phyloP scores from a whole-genome alignment of 2,888 invertebrate species.

The Heteromyza rotundicornis region DNA sequence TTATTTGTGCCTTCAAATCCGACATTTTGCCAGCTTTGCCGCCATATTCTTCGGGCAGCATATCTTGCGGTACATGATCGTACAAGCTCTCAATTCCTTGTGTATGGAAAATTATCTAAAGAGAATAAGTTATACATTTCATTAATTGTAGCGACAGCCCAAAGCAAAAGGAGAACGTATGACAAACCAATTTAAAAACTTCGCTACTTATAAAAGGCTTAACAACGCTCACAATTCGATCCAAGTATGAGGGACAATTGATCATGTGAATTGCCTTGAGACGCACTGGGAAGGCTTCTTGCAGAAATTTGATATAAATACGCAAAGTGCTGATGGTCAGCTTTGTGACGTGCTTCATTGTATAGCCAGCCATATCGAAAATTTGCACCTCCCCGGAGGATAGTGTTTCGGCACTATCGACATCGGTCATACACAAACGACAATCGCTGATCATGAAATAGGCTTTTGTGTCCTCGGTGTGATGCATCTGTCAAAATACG shows the following conservation, averaged over 20 bases:
- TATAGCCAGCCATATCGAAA: slow-evolving; percentile 72
- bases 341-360: slow-evolving; percentile 70
- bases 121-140: not conserved
- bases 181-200: slow-evolving; percentile 69
- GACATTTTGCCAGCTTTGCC: slow-evolving; percentile 45
- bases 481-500: slow-evolving; percentile 65
- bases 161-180: not conserved
- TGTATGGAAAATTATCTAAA: slow-evolving; percentile 72
- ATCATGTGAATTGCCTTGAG: slow-evolving; percentile 66
- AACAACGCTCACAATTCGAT: slow-evolving; percentile 67
- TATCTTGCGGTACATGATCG: slow-evolving; percentile 65
- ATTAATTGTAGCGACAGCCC: not conserved
- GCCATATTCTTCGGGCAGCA: slow-evolving; percentile 54
- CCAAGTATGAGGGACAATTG: slow-evolving; percentile 70
- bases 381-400: slow-evolving; percentile 71
- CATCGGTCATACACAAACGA: slow-evolving; percentile 57
- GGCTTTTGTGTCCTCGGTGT: slow-evolving; percentile 70
- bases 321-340: slow-evolving; percentile 50
- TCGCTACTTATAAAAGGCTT: slow-evolving; percentile 72
- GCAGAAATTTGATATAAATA: slow-evolving; percentile 50
- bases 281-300: slow-evolving; percentile 53
- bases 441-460: slow-evolving; percentile 78
- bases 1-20: slow-evolving; percentile 68
- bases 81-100: slow-evolving; percentile 69
- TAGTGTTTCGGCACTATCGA: slow-evolving; percentile 29